Evolutionary conservation across 2,113 vertebrate genomes (phyloP), one percentile per base, ranked within the genome.

Genomic region (Tetrax tetrax): DNA sequence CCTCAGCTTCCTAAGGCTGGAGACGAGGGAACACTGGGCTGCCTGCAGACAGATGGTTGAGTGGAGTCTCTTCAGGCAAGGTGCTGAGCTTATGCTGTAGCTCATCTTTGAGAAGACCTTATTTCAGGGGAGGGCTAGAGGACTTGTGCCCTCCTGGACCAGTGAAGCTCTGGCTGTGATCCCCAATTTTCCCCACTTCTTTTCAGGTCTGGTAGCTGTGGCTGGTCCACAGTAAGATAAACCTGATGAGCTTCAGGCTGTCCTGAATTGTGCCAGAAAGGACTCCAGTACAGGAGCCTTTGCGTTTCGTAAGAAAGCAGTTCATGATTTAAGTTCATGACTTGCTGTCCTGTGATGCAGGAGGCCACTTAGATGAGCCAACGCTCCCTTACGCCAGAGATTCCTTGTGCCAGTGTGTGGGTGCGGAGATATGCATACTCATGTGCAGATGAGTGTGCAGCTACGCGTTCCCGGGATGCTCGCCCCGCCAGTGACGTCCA

Each of bases 311-410:
- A 17, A 68, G 60, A 31, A 65, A 12, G 81, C 93, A 77, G 14
- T 43, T 43, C 41, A 43, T 43, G 41, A 43, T 14, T 43, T 54
- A 23, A 12, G 17, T 6, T 11, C 10, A 5, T 43, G 64, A 33
- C 76, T 61, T 21, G 4, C 43, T 56, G 61, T 47, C 19, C 38
- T 70, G n/a, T 43, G 77, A 22, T 50, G 59, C 71, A 77, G 77
- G 65, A 86, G 47, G 37, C 5, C 41, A 22, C 37, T 66, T 7
- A 19, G 89, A 29, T 84, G 89, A 91, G 51, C 56, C 21, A 82
- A 8, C 0, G 0, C 19, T 78, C 28, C 64, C 60, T 89, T 69
- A 7, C 0, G 0, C 19, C 77, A 53, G 65, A 51, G 38, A 28
- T 87, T 81, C 83, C 91, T 84, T 43, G 29, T 74, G 31, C 37